Evolutionary conservation across 2,888 invertebrate genomes (phyloP), one percentile per base, ranked within the genome.

Genomic region (Agrochola lychnidis): DNA sequence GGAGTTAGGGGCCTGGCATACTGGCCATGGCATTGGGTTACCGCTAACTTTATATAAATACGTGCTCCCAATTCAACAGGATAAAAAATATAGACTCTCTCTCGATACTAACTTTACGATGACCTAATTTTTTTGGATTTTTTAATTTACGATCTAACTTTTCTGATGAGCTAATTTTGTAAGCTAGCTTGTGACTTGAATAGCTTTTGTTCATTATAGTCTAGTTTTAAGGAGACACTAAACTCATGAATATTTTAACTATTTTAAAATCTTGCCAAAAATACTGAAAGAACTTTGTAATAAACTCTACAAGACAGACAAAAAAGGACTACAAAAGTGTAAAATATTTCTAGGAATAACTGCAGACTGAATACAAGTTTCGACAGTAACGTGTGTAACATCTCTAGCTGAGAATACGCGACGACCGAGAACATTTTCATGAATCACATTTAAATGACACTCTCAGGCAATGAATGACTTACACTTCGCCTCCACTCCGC

Each of bases 371-470:
- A 78, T 68, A 25, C 51, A 6, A 36, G 36, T 70, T 73, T 67
- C 59, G n/a, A 51, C 66, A 57, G 56, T 75, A 82, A 79, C 77
- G 83, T 89, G 85, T 87, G 79, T 66, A 76, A 82, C 77, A 73
- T 75, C 78, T 87, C 86, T 87, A 86, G 84, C 76, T 72, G 75
- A 53, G 74, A 81, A 82, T 71, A 83, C 72, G 53, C 72, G 61
- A 81, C 79, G 73, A 84, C 83, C 72, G 83, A 87, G 89, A 88
- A 91, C 90, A 91, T 92, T 91, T 92, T 90, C 91, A 91, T 91
- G 91, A 91, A 91, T 92, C 89, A 90, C 90, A 91, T 92, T 91
- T 90, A 90, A 91, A 92, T 89, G 92, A 93, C 90, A 91, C 91
- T 85, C 87, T 91, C 87, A 84, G 81, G 88, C 89, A 90, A 91